Percentiles rank a stretch among this genome's conserved stretches.
phyloP scores from a whole-genome alignment of 2,888 invertebrate genomes.

The Hyalella azteca region DNA sequence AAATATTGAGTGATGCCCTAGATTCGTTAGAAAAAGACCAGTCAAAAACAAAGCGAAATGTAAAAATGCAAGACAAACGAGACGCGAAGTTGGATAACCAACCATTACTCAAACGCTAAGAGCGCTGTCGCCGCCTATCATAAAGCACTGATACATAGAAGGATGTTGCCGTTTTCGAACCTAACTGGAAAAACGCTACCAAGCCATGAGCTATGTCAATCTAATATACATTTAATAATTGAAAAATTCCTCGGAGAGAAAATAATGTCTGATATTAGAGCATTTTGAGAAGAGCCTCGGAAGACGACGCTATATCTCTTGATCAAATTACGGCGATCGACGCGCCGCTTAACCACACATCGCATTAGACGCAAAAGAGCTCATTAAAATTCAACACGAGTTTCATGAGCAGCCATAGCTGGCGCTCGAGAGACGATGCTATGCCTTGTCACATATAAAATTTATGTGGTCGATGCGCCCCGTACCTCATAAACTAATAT shows the following conservation, averaged over 20 bases:
- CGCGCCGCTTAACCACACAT: conserved; percentile 4
- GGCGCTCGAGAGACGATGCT: neutral
- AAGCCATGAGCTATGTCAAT: neutral
- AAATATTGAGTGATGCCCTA: too few species aligned
- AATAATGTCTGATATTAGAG: conserved; percentile 30
- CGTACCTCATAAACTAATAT: too few species aligned
- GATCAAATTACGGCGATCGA: conserved; percentile 36
- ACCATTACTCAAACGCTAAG: neutral
- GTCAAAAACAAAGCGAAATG: too few species aligned
- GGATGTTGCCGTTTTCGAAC: too few species aligned
- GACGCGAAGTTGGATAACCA: too few species aligned
- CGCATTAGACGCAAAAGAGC: conserved; percentile 28
- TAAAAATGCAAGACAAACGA: too few species aligned
- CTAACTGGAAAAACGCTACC: conserved; percentile 5
- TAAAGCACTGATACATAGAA: conserved; percentile 8
- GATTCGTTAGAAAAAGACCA: too few species aligned
- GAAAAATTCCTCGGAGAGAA: conserved; percentile 23
- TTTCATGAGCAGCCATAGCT: conserved; percentile 34
- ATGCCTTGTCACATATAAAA: too few species aligned
- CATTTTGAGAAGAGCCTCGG: conserved; percentile 31
- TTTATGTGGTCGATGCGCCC: too few species aligned
- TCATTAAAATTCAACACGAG: conserved; percentile 30
- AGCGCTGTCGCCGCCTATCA: conserved; percentile 3
- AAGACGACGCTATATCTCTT: conserved; percentile 14
- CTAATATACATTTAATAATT: conserved; percentile 34